Evolutionary conservation across 2,797 vertebrate genomes (phyloP).

Genomic region (Poecilia velifera): DNA sequence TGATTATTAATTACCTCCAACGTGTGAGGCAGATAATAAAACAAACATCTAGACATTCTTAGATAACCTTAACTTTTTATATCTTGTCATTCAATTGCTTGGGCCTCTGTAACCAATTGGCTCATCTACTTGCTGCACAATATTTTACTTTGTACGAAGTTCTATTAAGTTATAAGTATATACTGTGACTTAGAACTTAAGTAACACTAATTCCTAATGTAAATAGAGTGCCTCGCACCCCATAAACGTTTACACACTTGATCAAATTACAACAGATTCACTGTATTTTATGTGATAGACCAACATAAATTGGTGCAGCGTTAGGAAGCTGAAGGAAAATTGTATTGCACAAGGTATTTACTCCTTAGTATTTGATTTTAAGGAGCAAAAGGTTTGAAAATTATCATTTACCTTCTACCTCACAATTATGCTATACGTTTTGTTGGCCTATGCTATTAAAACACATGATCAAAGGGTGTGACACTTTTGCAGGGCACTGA

Average conservation of each 20-base stretch:
- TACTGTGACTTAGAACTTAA: background rate
- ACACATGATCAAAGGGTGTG: background rate
- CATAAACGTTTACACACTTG: background rate
- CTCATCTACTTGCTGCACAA: no score
- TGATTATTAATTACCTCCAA: slow-evolving; percentile 3
- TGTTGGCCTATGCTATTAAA: background rate
- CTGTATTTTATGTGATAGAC: background rate
- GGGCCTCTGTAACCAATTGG: background rate
- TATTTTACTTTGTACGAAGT: background rate
- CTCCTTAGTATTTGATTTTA: background rate
- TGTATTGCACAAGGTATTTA: background rate
- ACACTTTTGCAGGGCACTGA: background rate
- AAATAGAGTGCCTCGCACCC: background rate
- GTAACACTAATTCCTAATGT: background rate
- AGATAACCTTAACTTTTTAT: background rate
- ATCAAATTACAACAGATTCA: background rate
- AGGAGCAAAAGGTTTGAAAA: background rate
- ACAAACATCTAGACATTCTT: background rate
- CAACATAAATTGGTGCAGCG: background rate
- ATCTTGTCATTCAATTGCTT: background rate
- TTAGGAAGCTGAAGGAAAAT: background rate
- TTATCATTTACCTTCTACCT: no score
- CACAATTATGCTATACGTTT: background rate
- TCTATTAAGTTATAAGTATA: background rate
- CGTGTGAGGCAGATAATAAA: background rate